Base-by-base conservation (phyloP, 2,888 invertebrate species). In the Lymantria monacha region DNA sequence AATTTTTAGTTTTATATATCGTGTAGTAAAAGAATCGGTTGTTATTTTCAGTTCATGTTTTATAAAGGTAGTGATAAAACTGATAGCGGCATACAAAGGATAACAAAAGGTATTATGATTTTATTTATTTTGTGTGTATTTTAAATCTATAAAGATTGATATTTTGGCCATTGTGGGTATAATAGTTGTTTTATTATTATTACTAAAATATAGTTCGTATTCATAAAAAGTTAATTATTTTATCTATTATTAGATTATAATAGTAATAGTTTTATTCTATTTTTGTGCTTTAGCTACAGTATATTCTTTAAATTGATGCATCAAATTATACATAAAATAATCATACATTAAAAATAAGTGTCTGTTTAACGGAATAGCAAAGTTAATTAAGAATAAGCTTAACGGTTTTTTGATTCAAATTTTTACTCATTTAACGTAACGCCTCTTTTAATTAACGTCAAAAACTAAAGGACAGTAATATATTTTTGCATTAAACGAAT, bases 51-150 rank as follows among this genome's bases (percentile, higher is more conserved):
- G 63, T 70, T 55, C 55, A 30, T 61, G 56, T 55, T 58, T 66
- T 60, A 85, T 81, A 86, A 85, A 80, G 75, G 66, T 67, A 74
- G 73, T 76, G 87, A 89, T 90, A 87, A 83, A 87, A 83, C 81
- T 82, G 85, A 88, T 87, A 87, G 73, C 70, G 73, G 66, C 67
- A 65, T 75, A 86, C 85, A 88, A 89, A 81, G 82, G 69, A 70
- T 76, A 81, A 88, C 86, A 87, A 88, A 83, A 81, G 84, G 69
- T 74, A 79, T 83, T 79, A 82, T 83, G 76, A 75, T 70, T 73
- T 76, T 13, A 13, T 40, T 13, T 13, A 13, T 9, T 13, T 11
- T 13, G 8, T 40, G 3, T 40, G n/a, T 36, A 13, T 3, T 3
- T 40, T 11, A 13, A 7, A 40, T 13, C 8, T n/a, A 40, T 36